Evolutionary conservation across 2,888 invertebrate species (phyloP), one percentile per base, ranked within the genome.

Genomic region (Brachypalpus laphriformis): DNA sequence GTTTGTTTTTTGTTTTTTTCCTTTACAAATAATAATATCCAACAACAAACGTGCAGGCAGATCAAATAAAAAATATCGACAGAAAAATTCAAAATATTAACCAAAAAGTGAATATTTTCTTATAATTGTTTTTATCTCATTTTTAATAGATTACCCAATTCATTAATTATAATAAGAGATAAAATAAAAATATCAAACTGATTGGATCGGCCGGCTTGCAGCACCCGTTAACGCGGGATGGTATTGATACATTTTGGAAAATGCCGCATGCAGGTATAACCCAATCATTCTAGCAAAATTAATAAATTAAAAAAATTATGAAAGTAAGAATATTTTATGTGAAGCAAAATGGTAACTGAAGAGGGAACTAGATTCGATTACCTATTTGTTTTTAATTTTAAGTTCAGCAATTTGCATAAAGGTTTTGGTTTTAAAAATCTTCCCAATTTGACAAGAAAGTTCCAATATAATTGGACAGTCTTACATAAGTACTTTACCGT

Each of bases 221-320:
- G 91, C 92, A 87, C 92, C 92, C 88, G 88, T 88, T 88, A 87
- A 87, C 87, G 74, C 88, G 89, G 88, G 88, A 89, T 88, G 92
- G 90, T 93, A 94, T 94, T 88, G 95, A 95, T 91, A 95, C 96
- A 89, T 95, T 96, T 92, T 96, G 96, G 96, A 96, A 96, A 93
- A 96, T 96, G 96, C 96, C 96, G 88, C 96, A 96, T 93, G 96
- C 96, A 96, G 96, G 96, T 96, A 92, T 92, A 66, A 75, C 20
- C 37, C 57, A 78, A 57, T 57, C 63, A 71, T 42, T 77, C 4
- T 54, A 25, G 16, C 14, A 16, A 54, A 14, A 54, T 28, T 16
- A 7, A 34, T 8, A 34, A 34, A 8, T 34, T 34, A 6, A 34
- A 34, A 54, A 47, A 47, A 56, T 31, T 1, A 61, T 42, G 25